Conservation (phyloP, 1,140 invertebrate species). For the Drosophila pseudoananassae region DNA sequence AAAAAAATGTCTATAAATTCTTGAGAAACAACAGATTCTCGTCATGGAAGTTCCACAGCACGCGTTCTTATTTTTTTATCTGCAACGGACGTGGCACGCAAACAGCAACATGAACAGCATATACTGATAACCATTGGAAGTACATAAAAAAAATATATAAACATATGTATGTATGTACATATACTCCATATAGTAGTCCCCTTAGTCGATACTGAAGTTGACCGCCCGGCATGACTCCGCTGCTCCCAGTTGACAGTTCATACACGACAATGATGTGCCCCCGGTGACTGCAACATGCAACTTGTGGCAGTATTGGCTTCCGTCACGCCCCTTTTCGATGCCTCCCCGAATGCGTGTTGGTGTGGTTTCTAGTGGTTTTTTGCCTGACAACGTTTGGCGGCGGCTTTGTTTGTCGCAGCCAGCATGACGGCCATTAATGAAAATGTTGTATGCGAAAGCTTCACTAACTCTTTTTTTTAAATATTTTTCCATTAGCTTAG, state of each 20-base stretch:
- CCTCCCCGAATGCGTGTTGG: not conserved
- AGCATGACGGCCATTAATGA: slow-evolving; percentile 46
- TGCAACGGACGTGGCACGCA: slow-evolving; percentile 72
- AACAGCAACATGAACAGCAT: slow-evolving; percentile 24
- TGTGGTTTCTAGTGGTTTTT: too few species aligned
- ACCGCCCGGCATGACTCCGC: slow-evolving; percentile 47
- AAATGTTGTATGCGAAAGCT: slow-evolving; percentile 37
- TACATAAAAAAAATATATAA: slow-evolving; percentile 11
- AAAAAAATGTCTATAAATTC: slow-evolving; percentile 16
- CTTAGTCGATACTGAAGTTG: slow-evolving; percentile 58
- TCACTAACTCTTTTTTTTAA: slow-evolving; percentile 9
- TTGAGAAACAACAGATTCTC: slow-evolving; percentile 30
- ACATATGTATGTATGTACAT: not conserved
- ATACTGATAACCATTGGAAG: not conserved
- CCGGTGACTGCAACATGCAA: slow-evolving; percentile 40
- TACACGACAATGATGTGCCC: slow-evolving; percentile 42
- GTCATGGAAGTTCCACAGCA: slow-evolving; percentile 63
- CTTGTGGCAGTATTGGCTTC: slow-evolving; percentile 30
- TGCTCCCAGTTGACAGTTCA: slow-evolving; percentile 74
- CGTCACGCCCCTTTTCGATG: slow-evolving; percentile 20
- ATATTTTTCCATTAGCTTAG: slow-evolving; percentile 19
- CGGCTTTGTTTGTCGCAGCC: slow-evolving; percentile 70
- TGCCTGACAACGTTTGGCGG: slow-evolving; percentile 61
- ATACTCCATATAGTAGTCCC: slow-evolving; percentile 14
- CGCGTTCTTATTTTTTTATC: slow-evolving; percentile 70